Evolutionary conservation across 1,140 invertebrate species (phyloP).

Genomic region (Pogonomyrmex barbatus): DNA sequence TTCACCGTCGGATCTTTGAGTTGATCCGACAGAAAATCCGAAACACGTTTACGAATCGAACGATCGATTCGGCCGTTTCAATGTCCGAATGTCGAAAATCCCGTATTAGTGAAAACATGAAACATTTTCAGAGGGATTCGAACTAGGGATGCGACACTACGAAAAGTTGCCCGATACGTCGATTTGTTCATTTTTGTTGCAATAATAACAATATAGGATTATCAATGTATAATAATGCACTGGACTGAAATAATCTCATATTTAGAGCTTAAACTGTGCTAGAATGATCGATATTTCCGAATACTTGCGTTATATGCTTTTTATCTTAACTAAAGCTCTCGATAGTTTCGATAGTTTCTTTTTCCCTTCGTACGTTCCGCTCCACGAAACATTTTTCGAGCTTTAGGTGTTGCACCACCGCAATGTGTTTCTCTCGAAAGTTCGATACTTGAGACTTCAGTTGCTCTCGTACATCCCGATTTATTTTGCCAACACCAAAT

Average conservation of each 20-base stretch:
- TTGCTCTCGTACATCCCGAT: not conserved
- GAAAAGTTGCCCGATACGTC: not conserved
- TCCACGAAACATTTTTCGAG: not conserved
- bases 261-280: not conserved
- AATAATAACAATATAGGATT: not conserved
- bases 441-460: slow-evolving; percentile 5
- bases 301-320: not conserved
- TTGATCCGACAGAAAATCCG: slow-evolving; percentile 34
- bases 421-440: not conserved
- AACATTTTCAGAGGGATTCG: slow-evolving; percentile 1
- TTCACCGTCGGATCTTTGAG: slow-evolving; percentile 9
- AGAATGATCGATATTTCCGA: not conserved
- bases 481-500: slow-evolving; percentile 3
- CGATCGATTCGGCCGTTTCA: slow-evolving; percentile 16
- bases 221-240: not conserved
- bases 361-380: not conserved
- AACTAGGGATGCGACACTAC: not conserved
- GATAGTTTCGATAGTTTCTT: not conserved
- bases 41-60: slow-evolving; percentile 16
- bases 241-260: not conserved
- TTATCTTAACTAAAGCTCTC: not conserved
- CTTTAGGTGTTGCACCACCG: not conserved
- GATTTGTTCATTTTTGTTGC: not conserved
- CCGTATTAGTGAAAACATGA: not conserved
- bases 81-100: not conserved